phyloP scores from a whole-genome alignment of 2,113 vertebrate genomes.

The Grallaria varia region DNA sequence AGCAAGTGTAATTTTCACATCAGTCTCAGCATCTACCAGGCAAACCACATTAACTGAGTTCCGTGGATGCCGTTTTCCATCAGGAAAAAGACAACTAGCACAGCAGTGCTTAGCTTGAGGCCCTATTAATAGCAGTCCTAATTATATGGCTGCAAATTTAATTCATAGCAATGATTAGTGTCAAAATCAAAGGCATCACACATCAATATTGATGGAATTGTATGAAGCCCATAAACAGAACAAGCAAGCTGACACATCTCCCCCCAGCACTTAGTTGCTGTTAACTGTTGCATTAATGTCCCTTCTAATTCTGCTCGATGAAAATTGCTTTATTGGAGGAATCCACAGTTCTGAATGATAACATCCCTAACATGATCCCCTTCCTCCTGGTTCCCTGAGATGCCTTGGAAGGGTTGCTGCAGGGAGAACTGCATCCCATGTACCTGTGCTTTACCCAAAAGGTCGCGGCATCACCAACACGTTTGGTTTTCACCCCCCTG shows the following conservation, averaged over 20 bases:
- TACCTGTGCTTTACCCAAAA: background rate
- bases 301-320: slow-evolving; percentile 38
- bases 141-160: slow-evolving; percentile 80
- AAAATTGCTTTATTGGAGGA: slow-evolving; percentile 47
- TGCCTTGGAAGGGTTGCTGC: background rate
- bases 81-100: slow-evolving; percentile 66
- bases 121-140: slow-evolving; percentile 79
- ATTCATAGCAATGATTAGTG: slow-evolving; percentile 78
- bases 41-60: slow-evolving; percentile 50
- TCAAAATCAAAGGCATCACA: slow-evolving; percentile 77
- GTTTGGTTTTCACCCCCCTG: background rate
- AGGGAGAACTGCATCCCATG: background rate
- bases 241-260: slow-evolving; percentile 37
- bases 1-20: slow-evolving; percentile 48
- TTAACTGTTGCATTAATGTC: slow-evolving; percentile 69
- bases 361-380: background rate
- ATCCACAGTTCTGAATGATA: background rate
- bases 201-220: slow-evolving; percentile 79
- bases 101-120: slow-evolving; percentile 69
- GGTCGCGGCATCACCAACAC: background rate
- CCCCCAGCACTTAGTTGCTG: slow-evolving; percentile 32
- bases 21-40: slow-evolving; percentile 52
- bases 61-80: slow-evolving; percentile 66
- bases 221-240: slow-evolving; percentile 71
- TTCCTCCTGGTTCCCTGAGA: background rate